Percentiles rank a stretch among this genome's conserved stretches.
Conservation (phyloP, 2,888 invertebrate species). For the Pristionchus fissidentatus region DNA sequence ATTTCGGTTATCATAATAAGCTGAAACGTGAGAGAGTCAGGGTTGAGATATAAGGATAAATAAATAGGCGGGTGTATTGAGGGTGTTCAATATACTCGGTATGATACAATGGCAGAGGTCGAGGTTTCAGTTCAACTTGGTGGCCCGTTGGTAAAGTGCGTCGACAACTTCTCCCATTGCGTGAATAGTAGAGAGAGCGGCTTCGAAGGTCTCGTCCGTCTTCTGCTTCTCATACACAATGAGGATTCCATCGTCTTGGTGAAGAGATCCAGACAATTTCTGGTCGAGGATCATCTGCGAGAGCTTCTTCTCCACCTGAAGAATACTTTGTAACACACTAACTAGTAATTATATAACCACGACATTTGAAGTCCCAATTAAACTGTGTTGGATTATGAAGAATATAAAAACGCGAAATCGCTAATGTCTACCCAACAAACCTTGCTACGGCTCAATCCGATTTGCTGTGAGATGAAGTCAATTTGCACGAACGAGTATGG, state of each 20-base stretch:
- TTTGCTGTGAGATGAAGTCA: constrained; percentile 70
- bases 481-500: constrained; percentile 94
- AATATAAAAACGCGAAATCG: not conserved
- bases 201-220: constrained; percentile 96
- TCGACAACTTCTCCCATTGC: constrained; percentile 98
- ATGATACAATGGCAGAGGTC: not conserved
- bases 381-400: not conserved
- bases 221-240: constrained; percentile 96
- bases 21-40: not conserved
- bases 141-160: constrained; percentile 97
- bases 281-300: constrained; percentile 99
- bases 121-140: constrained; percentile 80
- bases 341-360: not conserved
- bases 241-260: constrained; percentile 97
- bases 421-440: constrained; percentile 49
- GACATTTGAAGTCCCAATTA: too few relatives aligned
- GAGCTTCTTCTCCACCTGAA: constrained; percentile 92
- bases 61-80: constrained; percentile 12
- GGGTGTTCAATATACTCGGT: not conserved
- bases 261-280: constrained; percentile 86
- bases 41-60: not conserved
- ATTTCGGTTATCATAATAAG: constrained; percentile 32
- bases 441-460: constrained; percentile 76
- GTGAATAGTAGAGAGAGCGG: constrained; percentile 95
- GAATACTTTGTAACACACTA: not conserved